Evolutionary conservation across 2,797 vertebrate species (phyloP), one percentile per base, ranked within the genome.

Genomic region (Ataeniobius toweri): DNA sequence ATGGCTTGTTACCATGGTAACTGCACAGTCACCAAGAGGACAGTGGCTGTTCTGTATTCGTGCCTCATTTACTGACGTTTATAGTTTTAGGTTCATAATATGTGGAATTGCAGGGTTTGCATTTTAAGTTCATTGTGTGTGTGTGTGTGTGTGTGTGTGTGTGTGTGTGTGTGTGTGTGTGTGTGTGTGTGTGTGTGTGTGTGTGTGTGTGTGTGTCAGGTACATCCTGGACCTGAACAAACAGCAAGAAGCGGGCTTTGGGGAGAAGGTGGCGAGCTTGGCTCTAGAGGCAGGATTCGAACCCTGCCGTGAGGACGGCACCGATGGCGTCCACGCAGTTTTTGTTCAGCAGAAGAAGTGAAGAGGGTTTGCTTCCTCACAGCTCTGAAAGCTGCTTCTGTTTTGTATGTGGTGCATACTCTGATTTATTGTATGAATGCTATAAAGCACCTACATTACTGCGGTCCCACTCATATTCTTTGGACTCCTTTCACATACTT

Each of bases 151-250:
- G 36, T 84, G 14, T 65, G 5, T 78, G 58, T 77, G 31, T 73
- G 28, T 85, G 14, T 65, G 6, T 78, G 59, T 76, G 28, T 77
- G 39, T 86, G 20, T 82, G 36, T 72, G 28, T 84, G 12, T 68
- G 3, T 79, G 63, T 75, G 31, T 78, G 44, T 84, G 20, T 83
- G 39, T 72, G 28, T 86, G 16, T 65, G 7, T 78, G 61, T 76
- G 28, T 76, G 44, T 87, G 24, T 80, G 31, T 69, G 36, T 84
- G 14, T 65, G 5, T 78, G 58, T 77, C 79, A 97, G 96, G 87
- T 96, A 93, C 71, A 91, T 97, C 86, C 78, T 97, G 85, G 96
- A 97, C 72, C 86, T 97, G 73, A 94, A 84, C 67, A 95, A 94
- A 79, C 94, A 96, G 68, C 95, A 96, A 77, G 89, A 94, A 55